phyloP scores from a whole-genome alignment of 2,797 vertebrate species.

The Ataeniobius toweri region DNA sequence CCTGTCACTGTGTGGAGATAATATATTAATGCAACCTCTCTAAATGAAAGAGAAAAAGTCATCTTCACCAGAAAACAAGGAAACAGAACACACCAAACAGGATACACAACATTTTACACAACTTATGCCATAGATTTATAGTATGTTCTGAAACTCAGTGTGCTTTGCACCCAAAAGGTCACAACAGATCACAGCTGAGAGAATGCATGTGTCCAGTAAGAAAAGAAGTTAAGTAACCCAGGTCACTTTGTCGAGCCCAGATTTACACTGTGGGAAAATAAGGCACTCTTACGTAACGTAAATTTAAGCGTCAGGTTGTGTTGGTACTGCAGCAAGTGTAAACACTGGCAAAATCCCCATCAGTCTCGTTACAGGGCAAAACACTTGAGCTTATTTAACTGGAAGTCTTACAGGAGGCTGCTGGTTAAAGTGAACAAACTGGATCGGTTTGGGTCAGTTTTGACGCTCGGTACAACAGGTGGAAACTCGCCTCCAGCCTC shows the following conservation, averaged over 20 bases:
- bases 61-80: not conserved
- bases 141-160: not conserved
- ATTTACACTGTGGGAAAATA: constrained; percentile 54
- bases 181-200: not conserved
- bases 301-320: constrained; percentile 33
- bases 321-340: constrained; percentile 2
- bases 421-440: not conserved
- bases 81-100: constrained; percentile 8
- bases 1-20: not conserved
- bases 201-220: not conserved
- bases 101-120: constrained; percentile 1
- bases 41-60: not conserved
- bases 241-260: not conserved
- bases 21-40: not conserved
- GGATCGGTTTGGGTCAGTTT: constrained; percentile 39
- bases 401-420: not conserved
- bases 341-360: constrained; percentile 8
- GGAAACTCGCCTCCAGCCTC: constrained; percentile 29
- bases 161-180: constrained; percentile 6
- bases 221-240: not conserved
- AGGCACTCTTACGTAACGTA: constrained; percentile 48
- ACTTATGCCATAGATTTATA: not conserved
- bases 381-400: not conserved
- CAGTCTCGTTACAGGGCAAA: too few relatives aligned
- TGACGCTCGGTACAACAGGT: constrained; percentile 68